phyloP scores from a whole-genome alignment of 2,888 invertebrate genomes.

The Yponomeuta sedellus region DNA sequence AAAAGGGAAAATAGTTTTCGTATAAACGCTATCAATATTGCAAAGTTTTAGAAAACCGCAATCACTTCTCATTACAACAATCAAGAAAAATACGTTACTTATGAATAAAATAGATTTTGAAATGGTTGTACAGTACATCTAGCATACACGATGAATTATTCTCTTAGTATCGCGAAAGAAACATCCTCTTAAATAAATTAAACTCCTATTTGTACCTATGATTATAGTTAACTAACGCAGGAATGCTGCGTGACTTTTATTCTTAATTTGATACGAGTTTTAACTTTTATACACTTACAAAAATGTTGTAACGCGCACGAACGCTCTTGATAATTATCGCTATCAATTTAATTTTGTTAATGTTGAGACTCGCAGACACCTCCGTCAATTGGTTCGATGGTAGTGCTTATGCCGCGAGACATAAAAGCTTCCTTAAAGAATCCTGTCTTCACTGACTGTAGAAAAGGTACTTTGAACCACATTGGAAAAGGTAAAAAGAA shows the following conservation, averaged over 20 bases:
- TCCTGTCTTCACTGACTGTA: no score
- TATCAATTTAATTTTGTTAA: no score
- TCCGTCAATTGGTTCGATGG: no score
- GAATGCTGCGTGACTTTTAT: constrained; percentile 6
- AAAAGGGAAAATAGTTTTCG: not conserved
- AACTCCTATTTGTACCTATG: constrained; percentile 62
- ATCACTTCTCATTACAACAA: constrained; percentile 50
- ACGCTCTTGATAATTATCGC: not conserved
- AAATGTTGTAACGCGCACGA: not conserved
- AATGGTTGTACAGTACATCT: constrained; percentile 70
- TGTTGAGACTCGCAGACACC: no score
- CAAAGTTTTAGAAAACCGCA: constrained; percentile 24
- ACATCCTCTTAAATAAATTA: constrained; percentile 42
- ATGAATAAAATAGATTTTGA: constrained; percentile 42
- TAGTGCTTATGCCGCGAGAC: no score
- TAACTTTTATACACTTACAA: constrained; percentile 3
- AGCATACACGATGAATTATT: constrained; percentile 50
- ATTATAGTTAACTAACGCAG: constrained; percentile 27
- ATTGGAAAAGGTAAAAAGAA: no score
- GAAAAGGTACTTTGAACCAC: no score
- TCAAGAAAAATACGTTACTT: constrained; percentile 52
- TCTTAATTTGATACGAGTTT: constrained; percentile 6
- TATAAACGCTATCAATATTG: constrained; percentile 32
- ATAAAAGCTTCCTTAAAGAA: no score
- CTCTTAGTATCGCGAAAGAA: constrained; percentile 46